Evolutionary conservation across 2,797 vertebrate genomes (phyloP).

Genomic region (Aplochiton taeniatus): DNA sequence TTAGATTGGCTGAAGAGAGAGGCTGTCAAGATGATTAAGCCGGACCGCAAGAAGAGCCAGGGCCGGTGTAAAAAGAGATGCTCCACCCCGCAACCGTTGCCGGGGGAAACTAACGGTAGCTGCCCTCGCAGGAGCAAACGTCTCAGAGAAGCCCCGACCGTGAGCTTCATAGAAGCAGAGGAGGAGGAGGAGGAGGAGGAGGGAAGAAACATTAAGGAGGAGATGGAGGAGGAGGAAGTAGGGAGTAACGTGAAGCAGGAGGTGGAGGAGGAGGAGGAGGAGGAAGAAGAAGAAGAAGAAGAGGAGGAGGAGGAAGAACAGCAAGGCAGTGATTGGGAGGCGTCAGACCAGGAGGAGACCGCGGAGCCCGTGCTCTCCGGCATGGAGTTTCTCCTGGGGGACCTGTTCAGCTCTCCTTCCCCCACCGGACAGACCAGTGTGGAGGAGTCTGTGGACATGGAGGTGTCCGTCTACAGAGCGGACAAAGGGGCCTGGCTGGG

Average conservation of each 20-base stretch:
- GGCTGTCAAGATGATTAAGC: constrained; percentile 64
- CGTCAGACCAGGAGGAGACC: constrained; percentile 28
- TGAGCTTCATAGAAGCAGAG: constrained; percentile 43
- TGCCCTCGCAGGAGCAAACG: constrained; percentile 58
- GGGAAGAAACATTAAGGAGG: constrained; percentile 12
- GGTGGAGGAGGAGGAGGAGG: constrained; percentile 22
- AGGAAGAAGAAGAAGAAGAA: constrained; percentile 24
- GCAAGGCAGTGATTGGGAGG: constrained; percentile 30
- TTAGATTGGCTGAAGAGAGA: constrained; percentile 73
- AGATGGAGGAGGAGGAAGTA: constrained; percentile 9
- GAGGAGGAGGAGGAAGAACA: constrained; percentile 20
- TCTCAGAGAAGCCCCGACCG: constrained; percentile 48
- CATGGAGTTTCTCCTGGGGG: constrained; percentile 78
- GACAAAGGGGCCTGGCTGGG: constrained; percentile 67
- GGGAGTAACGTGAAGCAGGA: constrained; percentile 22
- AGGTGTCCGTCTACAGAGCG: constrained; percentile 71
- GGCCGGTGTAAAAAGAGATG: constrained; percentile 52
- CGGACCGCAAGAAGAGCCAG: constrained; percentile 34
- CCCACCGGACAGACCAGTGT: constrained; percentile 57
- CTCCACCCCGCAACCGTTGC: constrained; percentile 51
- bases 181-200: constrained; percentile 30
- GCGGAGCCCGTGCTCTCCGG: constrained; percentile 62
- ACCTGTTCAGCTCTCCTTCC: constrained; percentile 62
- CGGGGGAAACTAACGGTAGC: constrained; percentile 42
- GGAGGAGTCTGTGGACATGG: constrained; percentile 73